Base-by-base conservation (phyloP, 2,113 vertebrate genomes). In the Hemibagrus wyckioides region DNA sequence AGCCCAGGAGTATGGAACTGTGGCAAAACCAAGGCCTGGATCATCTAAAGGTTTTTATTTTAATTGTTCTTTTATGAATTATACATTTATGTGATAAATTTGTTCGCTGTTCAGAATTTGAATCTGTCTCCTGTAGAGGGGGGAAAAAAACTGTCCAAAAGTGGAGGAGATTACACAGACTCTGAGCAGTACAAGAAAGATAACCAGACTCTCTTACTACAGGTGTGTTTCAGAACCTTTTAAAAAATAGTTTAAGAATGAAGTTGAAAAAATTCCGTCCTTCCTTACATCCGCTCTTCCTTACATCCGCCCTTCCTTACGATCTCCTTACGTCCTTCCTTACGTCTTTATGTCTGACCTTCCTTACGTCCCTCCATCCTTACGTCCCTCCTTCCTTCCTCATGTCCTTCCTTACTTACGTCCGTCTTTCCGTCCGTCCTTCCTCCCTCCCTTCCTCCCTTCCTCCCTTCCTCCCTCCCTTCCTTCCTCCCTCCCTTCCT, bases 141-240 rank as follows among this genome's bases (percentile, higher is more conserved):
- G 21, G 82, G 61, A 77, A 84, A 89, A 77, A 94, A 73, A 88
- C 56, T 80, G 1, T 92, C 90, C 85, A 83, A 89, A 59, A 57
- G 71, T 28, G 87, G 91, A 5, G 85, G 71, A 0, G 33, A 59
- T 8, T 86, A 89, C 39, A 85, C 73, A 44, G 90, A 13, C 79
- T 61, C 93, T 87, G 95, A 96, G 85, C 94, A 95, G 5, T 95
- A 95, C 80, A 96, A 93, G 81, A 95, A 86, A 52, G 95, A 98
- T n/a, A 92, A 94, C 80, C 94, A 97, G 90, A 94, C 95, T 0
- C 94, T 99, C 48, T 84, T 96, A 44, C 93, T 99, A 1, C 97
- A 99, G 96, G 98, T 99, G 91, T 28, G 71, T 4, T 44, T 23
- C 36, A 10, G 57, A 30, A 50, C 17, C 10, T 41, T 50, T 25